phyloP scores from a whole-genome alignment of 1,140 invertebrate genomes.

The Zaprionus ghesquierei region DNA sequence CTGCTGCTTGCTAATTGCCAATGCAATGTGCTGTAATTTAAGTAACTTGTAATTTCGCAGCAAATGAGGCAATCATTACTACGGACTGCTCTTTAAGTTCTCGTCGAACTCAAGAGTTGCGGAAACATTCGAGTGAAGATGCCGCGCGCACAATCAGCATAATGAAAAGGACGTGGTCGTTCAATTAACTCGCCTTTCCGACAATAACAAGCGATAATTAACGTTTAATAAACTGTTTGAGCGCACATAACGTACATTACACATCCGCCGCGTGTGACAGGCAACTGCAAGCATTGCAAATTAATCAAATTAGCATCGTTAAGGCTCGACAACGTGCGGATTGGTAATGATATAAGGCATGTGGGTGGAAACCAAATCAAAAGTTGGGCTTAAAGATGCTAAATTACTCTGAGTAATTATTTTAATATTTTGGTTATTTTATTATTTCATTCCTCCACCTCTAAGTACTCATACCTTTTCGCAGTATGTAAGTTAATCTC shows the following conservation, averaged over 20 bases:
- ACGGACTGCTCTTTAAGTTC: not conserved
- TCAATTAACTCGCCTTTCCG: constrained; percentile 61
- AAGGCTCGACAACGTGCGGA: constrained; percentile 31
- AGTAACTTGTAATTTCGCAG: not conserved
- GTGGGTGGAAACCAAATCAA: too few relatives aligned
- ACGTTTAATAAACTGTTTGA: constrained; percentile 73
- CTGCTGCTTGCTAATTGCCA: not conserved
- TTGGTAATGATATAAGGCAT: constrained; percentile 33
- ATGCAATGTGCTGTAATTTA: not conserved
- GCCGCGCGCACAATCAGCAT: constrained; percentile 55
- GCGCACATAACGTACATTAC: constrained; percentile 50
- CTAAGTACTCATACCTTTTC: too few relatives aligned
- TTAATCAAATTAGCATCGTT: constrained; percentile 79
- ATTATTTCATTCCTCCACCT: too few relatives aligned
- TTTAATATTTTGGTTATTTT: too few relatives aligned
- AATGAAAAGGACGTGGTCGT: constrained; percentile 57
- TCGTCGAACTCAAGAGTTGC: not conserved
- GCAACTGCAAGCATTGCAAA: constrained; percentile 51
- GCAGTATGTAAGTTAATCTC: not conserved
- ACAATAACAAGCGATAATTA: constrained; percentile 75
- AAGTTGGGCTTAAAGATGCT: not conserved
- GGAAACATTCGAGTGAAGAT: not conserved
- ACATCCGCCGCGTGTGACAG: constrained; percentile 63
- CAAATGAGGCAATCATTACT: not conserved
- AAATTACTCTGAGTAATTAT: too few relatives aligned